Evolutionary conservation across 2,888 invertebrate genomes (phyloP).

Genomic region (Bedellia somnulentella): DNA sequence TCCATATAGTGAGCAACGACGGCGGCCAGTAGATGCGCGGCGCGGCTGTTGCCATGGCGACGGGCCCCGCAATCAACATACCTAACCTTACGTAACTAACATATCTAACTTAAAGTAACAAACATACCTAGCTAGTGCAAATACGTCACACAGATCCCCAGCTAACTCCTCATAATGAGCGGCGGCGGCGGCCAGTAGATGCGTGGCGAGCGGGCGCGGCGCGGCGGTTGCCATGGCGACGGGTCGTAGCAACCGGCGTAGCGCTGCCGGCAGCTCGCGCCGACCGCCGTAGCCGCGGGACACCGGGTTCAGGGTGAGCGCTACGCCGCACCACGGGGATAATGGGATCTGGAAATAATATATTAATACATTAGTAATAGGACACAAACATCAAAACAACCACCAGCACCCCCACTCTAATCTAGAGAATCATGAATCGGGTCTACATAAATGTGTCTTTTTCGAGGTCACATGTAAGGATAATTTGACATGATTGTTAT

Average conservation of each 20-base stretch:
- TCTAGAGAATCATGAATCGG: no score
- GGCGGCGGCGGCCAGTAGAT: constrained; percentile 88
- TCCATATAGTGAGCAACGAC: constrained; percentile 82
- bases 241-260: constrained; percentile 91
- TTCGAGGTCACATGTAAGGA: no score
- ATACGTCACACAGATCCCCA: constrained; percentile 82
- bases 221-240: constrained; percentile 95
- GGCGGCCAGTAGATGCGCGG: constrained; percentile 83
- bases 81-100: no score
- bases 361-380: no score
- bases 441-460: no score
- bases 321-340: constrained; percentile 90
- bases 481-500: no score
- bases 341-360: constrained; percentile 75
- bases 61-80: no score
- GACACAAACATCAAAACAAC: no score
- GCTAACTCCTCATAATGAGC: constrained; percentile 79
- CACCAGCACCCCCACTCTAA: no score
- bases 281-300: constrained; percentile 95
- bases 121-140: constrained; percentile 74
- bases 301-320: constrained; percentile 96
- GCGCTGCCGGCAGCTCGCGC: constrained; percentile 89
- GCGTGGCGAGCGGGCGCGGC: constrained; percentile 78
- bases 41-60: constrained; percentile 94
- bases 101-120: no score